Evolutionary conservation across 2,888 invertebrate species (phyloP), one percentile per base, ranked within the genome.

Genomic region (Drosophila kuntzei): DNA sequence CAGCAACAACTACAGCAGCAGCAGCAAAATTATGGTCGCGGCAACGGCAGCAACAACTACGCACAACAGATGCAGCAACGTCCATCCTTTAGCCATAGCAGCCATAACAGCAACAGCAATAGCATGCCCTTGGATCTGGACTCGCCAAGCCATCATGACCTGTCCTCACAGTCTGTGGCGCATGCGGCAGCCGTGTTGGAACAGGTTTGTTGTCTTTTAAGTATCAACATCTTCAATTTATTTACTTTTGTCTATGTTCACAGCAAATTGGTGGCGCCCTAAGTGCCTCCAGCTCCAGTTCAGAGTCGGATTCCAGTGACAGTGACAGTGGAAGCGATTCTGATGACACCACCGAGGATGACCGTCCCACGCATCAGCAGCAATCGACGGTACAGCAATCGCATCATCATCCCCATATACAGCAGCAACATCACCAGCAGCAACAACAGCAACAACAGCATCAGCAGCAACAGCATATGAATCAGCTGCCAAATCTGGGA

Each of bases 261-360:
- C 55, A 92, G 92, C 89, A 91, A 90, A 91, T 92, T 76, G 91
- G 92, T 70, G 88, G 91, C 61, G 86, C 87, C 46, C 80, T 92
- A 27, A 91, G 91, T 77, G 90, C 92, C 14, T 92, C 92, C 12
- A 91, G 91, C 53, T 91, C 92, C 16, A 92, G 92, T 74, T 91
- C 92, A 18, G 92, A 90, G 25, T 90, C 92, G 12, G 92, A 92
- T 77, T 91, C 92, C 5, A 92, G 92, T 69, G 91, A 91, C 57
- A 91, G 91, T 76, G 91, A 91, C 44, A 92, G 92, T 66, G 92
- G 90, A 29, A 91, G 92, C 8, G 92, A 92, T 74, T 92, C 92
- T 1, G 92, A 92, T 79, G 91, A 90, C 50, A 91, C 89, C 80
- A 88, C 87, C n/a, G 91, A 90, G 18, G 90, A 91, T 61, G 90